These are phyloP conservation scores for Sinohyriopsis cumingii DNA, from an alignment of 2,888 invertebrate genomes.

Conservation along the genomic window DNA sequence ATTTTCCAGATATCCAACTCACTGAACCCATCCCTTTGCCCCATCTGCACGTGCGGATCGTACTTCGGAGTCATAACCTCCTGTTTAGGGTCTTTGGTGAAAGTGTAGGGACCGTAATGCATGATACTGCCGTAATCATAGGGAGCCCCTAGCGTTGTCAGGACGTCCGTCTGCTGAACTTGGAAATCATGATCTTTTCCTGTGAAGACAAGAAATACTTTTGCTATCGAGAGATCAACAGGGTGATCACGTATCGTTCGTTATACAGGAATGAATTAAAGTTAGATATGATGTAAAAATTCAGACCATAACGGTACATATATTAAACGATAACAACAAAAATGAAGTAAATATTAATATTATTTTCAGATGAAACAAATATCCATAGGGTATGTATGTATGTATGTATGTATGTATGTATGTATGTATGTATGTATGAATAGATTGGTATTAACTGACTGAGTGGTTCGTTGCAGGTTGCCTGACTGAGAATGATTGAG, in stretches of 20 bases:
- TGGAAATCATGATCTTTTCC: slow-evolving; percentile 27
- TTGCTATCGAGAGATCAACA: background rate
- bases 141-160: slow-evolving; percentile 22
- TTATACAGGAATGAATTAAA: background rate
- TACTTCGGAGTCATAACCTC: slow-evolving; percentile 23
- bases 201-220: background rate
- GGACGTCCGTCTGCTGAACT: slow-evolving; percentile 15
- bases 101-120: slow-evolving; percentile 30
- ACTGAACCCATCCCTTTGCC: slow-evolving; percentile 31
- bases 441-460: too few relatives aligned
- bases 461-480: too few relatives aligned
- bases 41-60: slow-evolving; percentile 25
- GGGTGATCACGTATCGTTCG: too few relatives aligned
- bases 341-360: background rate
- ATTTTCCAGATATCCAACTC: slow-evolving; percentile 36
- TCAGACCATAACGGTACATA: background rate
- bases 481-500: too few relatives aligned
- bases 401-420: slow-evolving; percentile 3
- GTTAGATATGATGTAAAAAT: background rate
- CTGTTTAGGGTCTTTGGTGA: slow-evolving; percentile 21
- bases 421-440: background rate
- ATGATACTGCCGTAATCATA: slow-evolving; percentile 37
- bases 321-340: background rate
- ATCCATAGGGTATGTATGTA: background rate
- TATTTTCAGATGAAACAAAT: too few relatives aligned